Evolutionary conservation across 1,140 invertebrate genomes (phyloP).

Genomic region (Nebria ingens): DNA sequence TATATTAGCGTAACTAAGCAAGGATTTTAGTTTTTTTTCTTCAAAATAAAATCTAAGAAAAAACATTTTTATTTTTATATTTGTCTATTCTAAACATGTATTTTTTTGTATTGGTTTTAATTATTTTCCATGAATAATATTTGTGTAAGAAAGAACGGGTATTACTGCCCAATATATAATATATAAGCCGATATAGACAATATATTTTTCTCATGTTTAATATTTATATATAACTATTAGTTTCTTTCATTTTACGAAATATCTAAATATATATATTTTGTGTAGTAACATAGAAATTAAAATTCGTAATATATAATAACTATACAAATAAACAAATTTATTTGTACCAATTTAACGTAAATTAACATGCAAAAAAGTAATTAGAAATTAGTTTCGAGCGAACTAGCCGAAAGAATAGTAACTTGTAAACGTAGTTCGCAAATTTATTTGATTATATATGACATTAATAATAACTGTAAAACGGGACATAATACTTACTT

Average conservation of each 20-base stretch:
- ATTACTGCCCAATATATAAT: not conserved
- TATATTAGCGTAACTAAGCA: too few relatives aligned
- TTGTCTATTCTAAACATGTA: not conserved
- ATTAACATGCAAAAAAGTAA: not conserved
- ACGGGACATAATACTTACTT: too few relatives aligned
- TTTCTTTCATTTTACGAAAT: not conserved
- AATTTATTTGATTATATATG: too few relatives aligned
- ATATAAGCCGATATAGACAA: not conserved
- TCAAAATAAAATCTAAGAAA: not conserved
- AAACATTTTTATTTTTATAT: not conserved
- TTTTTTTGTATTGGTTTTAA: too few relatives aligned
- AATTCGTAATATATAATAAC: not conserved
- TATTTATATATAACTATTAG: too few relatives aligned
- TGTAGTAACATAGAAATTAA: not conserved
- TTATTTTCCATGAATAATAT: not conserved
- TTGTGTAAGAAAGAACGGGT: not conserved
- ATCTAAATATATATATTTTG: not conserved
- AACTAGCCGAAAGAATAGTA: too few relatives aligned
- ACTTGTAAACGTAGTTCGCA: too few relatives aligned
- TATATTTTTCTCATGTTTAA: not conserved
- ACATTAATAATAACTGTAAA: too few relatives aligned
- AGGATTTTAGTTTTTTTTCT: not conserved
- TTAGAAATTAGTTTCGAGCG: too few relatives aligned
- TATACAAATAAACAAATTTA: not conserved
- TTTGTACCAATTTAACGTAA: not conserved